A percentile compares a stretch with the other conserved stretches of the same genome.
These are phyloP conservation scores for Phalanger gymnotis DNA, from an alignment of 2,797 vertebrate species.

Conservation along the genomic window DNA sequence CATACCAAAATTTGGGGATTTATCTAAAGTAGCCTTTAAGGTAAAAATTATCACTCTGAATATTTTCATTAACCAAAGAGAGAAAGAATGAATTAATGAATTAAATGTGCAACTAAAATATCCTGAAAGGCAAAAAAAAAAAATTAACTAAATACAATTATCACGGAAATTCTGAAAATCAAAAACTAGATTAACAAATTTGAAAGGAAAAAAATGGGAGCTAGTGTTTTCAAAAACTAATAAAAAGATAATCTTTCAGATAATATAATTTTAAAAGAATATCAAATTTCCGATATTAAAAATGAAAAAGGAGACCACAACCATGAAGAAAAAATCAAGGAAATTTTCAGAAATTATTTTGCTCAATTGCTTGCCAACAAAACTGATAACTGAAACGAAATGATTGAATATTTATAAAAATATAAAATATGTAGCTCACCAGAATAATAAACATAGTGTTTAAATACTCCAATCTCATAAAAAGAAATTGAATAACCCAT, in stretches of 20 bases:
- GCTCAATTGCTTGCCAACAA: neutral
- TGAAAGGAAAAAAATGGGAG: neutral
- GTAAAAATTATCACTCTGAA: neutral
- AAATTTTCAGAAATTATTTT: neutral
- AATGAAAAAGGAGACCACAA: neutral
- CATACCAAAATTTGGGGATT: neutral
- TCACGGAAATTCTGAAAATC: neutral
- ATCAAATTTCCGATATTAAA: neutral
- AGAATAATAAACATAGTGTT: neutral
- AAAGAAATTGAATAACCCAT: neutral
- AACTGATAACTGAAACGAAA: neutral
- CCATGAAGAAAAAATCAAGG: neutral
- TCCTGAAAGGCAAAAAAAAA: neutral
- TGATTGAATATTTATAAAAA: neutral
- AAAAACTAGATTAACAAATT: neutral
- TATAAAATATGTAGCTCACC: neutral
- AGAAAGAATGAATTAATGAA: neutral
- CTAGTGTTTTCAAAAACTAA: neutral
- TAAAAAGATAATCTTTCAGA: neutral
- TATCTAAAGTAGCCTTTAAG: neutral
- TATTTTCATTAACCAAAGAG: neutral
- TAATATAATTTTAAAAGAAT: neutral
- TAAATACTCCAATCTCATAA: neutral
- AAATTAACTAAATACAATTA: neutral
- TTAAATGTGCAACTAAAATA: neutral